Base-by-base conservation (phyloP, 2,888 invertebrate species). In the Kryphioiulus occultus region DNA sequence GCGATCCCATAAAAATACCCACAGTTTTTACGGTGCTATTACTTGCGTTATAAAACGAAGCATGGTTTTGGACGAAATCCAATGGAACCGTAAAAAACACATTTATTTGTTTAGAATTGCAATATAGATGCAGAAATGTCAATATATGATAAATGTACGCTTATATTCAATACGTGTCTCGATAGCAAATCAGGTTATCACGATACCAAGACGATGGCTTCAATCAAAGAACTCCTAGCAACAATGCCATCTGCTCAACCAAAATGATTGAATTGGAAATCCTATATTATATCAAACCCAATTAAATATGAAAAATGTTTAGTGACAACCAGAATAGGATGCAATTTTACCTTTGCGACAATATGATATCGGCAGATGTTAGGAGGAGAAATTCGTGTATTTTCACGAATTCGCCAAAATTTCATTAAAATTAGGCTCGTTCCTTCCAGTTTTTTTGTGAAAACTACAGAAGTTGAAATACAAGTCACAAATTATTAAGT, bases 51-150 rank as follows among this genome's bases (percentile, higher is more conserved):
- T 39, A 68, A 26, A 68, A n/a, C 53, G 10, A 26, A 10, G 68
- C 26, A 26, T 68, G 12, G 22, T 68, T 68, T 68, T 68, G 68
- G 68, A 68, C 12, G 10, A 68, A 26, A 68, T 26, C 68, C 68
- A 68, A 68, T 26, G 26, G 26, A 68, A 26, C 26, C 9, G 59
- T 5, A 68, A 68, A 68, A 68, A 68, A 10, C 26, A n/a, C 42
- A 59, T n/a, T 59, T 59, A 59, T 59, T 59, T 59, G n/a, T 59
- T 59, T 59, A 59, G 59, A n/a, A 22, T 22, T 59, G 59, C 59
- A 59, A 59, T 59, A 59, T 59, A 59, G 59, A 2, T 9, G 26
- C 53, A 59, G 68, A 26, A 68, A 68, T 68, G 68, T 26, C 26
- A 68, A 68, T 68, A 68, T 68, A 26, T 1, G 68, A 68, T 26